Base-by-base conservation (phyloP, 2,113 vertebrate genomes). In the Siniperca knerii region DNA sequence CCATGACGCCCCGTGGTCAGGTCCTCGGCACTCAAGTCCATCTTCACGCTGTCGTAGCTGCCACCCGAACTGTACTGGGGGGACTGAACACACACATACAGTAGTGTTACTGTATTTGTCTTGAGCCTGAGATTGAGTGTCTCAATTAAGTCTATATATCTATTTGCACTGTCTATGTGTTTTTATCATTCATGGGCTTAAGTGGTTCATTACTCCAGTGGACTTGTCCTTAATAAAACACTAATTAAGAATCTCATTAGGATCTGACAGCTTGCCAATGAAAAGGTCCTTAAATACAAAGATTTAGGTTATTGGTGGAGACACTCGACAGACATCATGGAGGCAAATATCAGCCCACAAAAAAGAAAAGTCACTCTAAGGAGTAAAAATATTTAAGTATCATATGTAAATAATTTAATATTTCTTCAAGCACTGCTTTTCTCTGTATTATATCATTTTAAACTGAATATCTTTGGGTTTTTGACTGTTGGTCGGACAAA, bases 41-140 rank as follows among this genome's bases (percentile, higher is more conserved):
- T 98, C 95, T 98, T 99, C 90, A 98, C 95, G 40, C 97, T 97
- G 90, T 99, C 98, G 0, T 98, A 99, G 94, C 98, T 98, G 79
- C 93, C 93, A 37, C 97, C 97, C 0, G 98, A 98, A 92, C 98
- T 98, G 91, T 97, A 99, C 0, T 97, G 97, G 0, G 98, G 98
- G 13, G 98, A 99, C 98, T 99, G 90, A 16, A 67, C 54, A 86
- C 79, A 85, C 23, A 92, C 75, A 85, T 8, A 85, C 20, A 77
- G n/a, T 4, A 4, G 61, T 35, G 33, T 35, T 37, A 35, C 6
- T 61, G 58, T 61, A 16, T 57, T n/a, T n/a, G 11, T n/a, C 21
- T 55, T 46, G 55, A 62, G 60, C 10, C 33, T 20, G 35, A 37
- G 35, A 6, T 6, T 37, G 35, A 37, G 35, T 37, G 35, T 37